Evolutionary conservation across 2,888 invertebrate species (phyloP).

Genomic region (Rhopalosiphum nymphaeae): DNA sequence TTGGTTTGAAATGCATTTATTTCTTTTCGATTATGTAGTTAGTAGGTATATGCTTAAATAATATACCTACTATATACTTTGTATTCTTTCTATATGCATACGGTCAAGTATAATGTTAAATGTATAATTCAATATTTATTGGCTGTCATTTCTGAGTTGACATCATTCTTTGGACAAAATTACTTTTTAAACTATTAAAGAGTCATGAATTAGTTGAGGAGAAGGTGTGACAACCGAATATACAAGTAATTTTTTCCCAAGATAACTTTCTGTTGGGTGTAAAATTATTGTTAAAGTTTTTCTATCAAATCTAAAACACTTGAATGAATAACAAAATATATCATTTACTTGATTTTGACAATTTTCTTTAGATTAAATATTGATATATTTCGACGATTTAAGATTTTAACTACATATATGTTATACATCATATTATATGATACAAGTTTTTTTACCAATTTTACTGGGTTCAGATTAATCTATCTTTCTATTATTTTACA

Average conservation of each 20-base stretch:
- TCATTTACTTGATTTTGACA: neutral
- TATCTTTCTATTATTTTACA: too few relatives aligned
- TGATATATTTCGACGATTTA: neutral
- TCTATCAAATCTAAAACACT: neutral
- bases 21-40: neutral
- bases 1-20: neutral
- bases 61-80: neutral
- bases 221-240: neutral
- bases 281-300: neutral
- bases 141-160: neutral
- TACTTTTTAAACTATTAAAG: neutral
- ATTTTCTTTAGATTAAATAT: neutral
- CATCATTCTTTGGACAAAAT: neutral
- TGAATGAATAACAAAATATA: neutral
- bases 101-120: neutral
- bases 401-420: neutral
- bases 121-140: neutral
- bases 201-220: neutral
- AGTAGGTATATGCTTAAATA: neutral
- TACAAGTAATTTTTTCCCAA: neutral
- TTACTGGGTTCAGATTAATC: too few relatives aligned
- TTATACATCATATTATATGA: neutral
- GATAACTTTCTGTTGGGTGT: neutral
- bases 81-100: neutral
- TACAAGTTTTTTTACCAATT: too few relatives aligned